These are phyloP conservation scores for Sarcoramphus papa DNA, from an alignment of 2,797 vertebrate genomes.

Conservation along the genomic window DNA sequence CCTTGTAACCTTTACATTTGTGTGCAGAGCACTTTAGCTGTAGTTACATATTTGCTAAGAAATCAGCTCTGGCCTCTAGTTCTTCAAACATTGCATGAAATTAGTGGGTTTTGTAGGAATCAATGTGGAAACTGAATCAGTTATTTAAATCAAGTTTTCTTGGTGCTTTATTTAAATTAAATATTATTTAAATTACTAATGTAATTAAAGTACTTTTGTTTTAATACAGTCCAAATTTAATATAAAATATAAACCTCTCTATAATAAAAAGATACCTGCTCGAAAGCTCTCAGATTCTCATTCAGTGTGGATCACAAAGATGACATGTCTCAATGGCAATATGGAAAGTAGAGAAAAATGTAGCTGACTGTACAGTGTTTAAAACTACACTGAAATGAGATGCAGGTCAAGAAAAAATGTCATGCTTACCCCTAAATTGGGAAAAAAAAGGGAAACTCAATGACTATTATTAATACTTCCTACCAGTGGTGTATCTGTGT, in stretches of 20 bases:
- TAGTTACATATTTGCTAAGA: neutral
- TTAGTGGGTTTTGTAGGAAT: neutral
- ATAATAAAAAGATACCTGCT: neutral
- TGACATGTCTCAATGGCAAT: neutral
- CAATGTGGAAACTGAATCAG: neutral
- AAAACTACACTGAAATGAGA: neutral
- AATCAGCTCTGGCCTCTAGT: neutral
- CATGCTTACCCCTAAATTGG: neutral
- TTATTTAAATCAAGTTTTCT: neutral
- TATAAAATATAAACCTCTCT: neutral
- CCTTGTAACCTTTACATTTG: neutral
- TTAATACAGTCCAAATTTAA: neutral
- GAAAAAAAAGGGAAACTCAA: neutral
- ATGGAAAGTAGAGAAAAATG: neutral
- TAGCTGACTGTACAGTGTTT: neutral
- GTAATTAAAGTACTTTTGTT: neutral
- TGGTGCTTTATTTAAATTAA: neutral
- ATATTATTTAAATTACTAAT: conserved; percentile 20
- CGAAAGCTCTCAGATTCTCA: neutral
- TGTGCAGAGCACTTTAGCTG: neutral
- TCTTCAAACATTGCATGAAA: neutral
- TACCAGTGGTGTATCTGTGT: neutral
- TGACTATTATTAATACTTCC: neutral
- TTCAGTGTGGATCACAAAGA: neutral
- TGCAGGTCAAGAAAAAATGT: neutral